phyloP scores from a whole-genome alignment of 2,888 invertebrate species.

The Netelia virgata region DNA sequence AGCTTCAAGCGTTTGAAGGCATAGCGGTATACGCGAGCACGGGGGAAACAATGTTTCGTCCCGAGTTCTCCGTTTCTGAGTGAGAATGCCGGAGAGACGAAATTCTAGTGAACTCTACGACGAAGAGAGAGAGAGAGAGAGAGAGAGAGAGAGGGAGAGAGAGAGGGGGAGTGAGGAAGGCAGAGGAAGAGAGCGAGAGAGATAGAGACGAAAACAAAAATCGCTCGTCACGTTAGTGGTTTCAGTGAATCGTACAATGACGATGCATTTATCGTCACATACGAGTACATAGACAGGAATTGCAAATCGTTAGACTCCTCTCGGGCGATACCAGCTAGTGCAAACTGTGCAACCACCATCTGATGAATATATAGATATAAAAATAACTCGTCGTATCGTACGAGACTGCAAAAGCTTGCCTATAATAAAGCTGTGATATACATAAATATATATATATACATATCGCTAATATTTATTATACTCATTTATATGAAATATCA shows the following conservation, averaged over 20 bases:
- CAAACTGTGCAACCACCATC: neutral
- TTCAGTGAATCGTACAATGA: conserved; percentile 19
- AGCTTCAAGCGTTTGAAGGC: conserved; percentile 27
- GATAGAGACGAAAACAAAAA: conserved; percentile 4
- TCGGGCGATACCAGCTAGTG: neutral
- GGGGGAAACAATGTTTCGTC: conserved; percentile 53
- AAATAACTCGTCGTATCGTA: neutral
- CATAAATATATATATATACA: neutral
- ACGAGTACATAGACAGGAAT: neutral
- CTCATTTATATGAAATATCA: conserved; percentile 38
- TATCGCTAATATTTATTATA: neutral
- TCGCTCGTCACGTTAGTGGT: conserved; percentile 24
- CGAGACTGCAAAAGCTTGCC: neutral
- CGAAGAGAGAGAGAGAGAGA: neutral
- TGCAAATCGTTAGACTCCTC: conserved; percentile 11
- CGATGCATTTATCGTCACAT: conserved; percentile 31
- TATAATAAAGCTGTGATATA: neutral
- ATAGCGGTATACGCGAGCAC: conserved; percentile 26
- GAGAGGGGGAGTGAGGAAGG: neutral
- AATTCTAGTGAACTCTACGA: conserved; percentile 17
- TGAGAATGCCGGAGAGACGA: conserved; percentile 19
- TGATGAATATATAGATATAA: neutral
- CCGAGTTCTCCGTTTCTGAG: conserved; percentile 50
- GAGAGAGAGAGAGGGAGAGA: neutral
- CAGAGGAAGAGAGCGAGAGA: neutral